Evolutionary conservation across 2,888 invertebrate species (phyloP).

Genomic region (Rhimphoctona megacephalus): DNA sequence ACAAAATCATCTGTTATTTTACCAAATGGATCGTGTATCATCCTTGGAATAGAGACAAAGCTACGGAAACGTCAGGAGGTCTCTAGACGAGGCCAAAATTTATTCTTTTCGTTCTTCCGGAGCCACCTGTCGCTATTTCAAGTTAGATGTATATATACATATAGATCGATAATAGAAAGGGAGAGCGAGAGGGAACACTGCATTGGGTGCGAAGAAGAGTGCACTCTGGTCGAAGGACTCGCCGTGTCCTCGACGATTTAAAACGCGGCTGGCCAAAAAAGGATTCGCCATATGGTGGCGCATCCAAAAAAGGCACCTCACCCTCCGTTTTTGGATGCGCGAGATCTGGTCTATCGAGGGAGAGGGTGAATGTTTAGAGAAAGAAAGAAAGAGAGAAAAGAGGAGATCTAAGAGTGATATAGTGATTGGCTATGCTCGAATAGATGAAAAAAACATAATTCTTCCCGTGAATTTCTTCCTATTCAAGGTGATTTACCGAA

Average conservation of each 20-base stretch:
- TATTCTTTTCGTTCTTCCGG: conserved; percentile 65
- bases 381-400: conserved; percentile 26
- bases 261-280: conserved; percentile 76
- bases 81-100: conserved; percentile 65
- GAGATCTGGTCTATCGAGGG: conserved; percentile 34
- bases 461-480: conserved; percentile 3
- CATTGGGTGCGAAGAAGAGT: conserved; percentile 26
- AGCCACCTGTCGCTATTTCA: conserved; percentile 68
- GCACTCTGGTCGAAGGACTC: conserved; percentile 70
- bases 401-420: background rate
- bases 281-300: conserved; percentile 83
- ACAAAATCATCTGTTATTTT: conserved; percentile 36
- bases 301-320: conserved; percentile 51
- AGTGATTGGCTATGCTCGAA: conserved; percentile 17
- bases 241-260: conserved; percentile 74
- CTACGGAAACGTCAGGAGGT: conserved; percentile 64
- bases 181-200: conserved; percentile 7
- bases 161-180: background rate
- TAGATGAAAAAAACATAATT: conserved; percentile 9
- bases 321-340: conserved; percentile 40
- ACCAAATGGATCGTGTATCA: conserved; percentile 46
- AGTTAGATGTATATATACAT: conserved; percentile 18
- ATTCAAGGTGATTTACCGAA: conserved; percentile 6
- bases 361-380: conserved; percentile 37
- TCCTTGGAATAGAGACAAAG: conserved; percentile 32